A percentile compares a stretch with the other conserved stretches of the same genome.
phyloP scores from a whole-genome alignment of 2,113 vertebrate species.

The Syngnathus floridae region DNA sequence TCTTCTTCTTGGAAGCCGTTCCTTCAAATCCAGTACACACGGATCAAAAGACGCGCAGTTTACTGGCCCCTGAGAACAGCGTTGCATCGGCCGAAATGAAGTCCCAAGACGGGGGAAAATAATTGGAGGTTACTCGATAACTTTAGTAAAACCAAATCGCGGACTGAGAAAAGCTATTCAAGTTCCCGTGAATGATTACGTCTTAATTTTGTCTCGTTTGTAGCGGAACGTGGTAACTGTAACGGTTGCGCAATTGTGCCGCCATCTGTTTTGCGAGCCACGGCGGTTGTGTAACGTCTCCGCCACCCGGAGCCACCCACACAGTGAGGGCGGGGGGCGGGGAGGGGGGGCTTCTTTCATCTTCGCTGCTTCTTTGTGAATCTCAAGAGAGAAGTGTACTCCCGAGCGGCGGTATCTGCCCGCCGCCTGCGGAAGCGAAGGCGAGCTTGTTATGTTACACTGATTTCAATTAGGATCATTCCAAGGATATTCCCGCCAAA shows the following conservation, averaged over 20 bases:
- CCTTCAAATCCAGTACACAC: constrained; percentile 21
- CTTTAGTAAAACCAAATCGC: neutral
- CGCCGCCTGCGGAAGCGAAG: constrained; percentile 19
- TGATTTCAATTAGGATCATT: constrained; percentile 63
- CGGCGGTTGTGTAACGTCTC: neutral
- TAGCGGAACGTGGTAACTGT: too few relatives aligned
- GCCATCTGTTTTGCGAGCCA: too few relatives aligned
- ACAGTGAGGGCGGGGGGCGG: neutral
- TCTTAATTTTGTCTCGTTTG: neutral
- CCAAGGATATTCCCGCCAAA: constrained; percentile 47
- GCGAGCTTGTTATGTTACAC: constrained; percentile 35
- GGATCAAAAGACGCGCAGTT: constrained; percentile 22
- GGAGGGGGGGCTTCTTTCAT: constrained; percentile 28
- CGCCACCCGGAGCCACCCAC: neutral
- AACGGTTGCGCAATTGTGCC: too few relatives aligned
- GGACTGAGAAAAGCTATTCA: neutral
- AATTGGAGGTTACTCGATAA: constrained; percentile 6
- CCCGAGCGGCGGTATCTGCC: constrained; percentile 16
- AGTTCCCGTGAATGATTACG: neutral
- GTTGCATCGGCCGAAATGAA: neutral
- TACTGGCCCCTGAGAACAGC: neutral
- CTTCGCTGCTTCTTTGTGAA: constrained; percentile 48
- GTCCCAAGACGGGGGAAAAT: neutral
- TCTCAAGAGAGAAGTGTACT: constrained; percentile 28
- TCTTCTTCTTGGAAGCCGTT: constrained; percentile 10